These are phyloP conservation scores for Tipula confusa DNA, from an alignment of 2,888 invertebrate genomes.

Conservation along the genomic window DNA sequence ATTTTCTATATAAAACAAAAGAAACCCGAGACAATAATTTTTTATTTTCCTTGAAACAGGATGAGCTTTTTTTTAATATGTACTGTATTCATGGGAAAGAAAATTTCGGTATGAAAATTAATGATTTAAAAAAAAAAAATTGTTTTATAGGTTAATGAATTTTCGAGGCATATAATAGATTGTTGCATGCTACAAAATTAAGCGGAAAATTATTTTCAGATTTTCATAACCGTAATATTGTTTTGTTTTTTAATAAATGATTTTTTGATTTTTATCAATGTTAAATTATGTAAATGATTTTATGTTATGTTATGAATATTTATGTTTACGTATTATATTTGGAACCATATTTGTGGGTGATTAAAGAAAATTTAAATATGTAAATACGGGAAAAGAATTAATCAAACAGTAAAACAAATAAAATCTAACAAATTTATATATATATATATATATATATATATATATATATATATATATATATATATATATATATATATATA, in stretches of 20 bases:
- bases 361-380: neutral
- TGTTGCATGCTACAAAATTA: neutral
- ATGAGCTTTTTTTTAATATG: neutral
- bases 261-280: neutral
- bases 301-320: neutral
- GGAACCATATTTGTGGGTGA: neutral
- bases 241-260: neutral
- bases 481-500: too few species aligned
- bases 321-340: neutral
- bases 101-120: neutral
- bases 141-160: neutral
- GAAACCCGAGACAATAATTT: neutral
- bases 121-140: neutral
- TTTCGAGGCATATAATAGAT: neutral
- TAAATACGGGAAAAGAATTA: neutral
- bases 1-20: slow-evolving; percentile 3
- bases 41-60: neutral
- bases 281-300: slow-evolving; percentile 20
- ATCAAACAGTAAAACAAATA: neutral
- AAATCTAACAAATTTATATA: too few species aligned
- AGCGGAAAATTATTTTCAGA: neutral
- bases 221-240: neutral
- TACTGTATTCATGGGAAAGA: neutral
- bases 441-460: too few species aligned
- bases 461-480: too few species aligned